These are phyloP conservation scores for Pseudomyrmex flavicornis DNA, from an alignment of 1,140 invertebrate genomes.

Conservation along the genomic window DNA sequence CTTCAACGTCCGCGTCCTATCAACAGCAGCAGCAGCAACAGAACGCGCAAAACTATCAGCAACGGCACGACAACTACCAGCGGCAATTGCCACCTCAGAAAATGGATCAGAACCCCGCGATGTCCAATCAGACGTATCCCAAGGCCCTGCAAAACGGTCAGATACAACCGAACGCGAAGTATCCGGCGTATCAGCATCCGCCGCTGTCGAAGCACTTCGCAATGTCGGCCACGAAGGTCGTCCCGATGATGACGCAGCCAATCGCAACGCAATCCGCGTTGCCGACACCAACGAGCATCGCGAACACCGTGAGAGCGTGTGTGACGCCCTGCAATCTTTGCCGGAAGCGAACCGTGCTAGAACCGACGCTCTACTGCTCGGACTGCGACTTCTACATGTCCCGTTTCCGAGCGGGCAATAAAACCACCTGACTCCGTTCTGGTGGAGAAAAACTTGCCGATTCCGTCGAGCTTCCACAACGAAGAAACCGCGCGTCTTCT, in stretches of 20 bases:
- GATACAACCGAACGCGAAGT: slow-evolving; percentile 83
- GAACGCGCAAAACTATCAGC: slow-evolving; percentile 80
- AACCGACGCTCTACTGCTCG: slow-evolving; percentile 92
- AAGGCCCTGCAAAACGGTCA: slow-evolving; percentile 82
- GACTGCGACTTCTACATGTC: slow-evolving; percentile 97
- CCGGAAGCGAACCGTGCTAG: slow-evolving; percentile 91
- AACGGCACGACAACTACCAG: slow-evolving; percentile 83
- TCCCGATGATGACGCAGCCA: slow-evolving; percentile 68
- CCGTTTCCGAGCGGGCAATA: slow-evolving; percentile 89
- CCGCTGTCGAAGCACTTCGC: slow-evolving; percentile 86
- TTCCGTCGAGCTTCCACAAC: not conserved
- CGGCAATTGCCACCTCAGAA: slow-evolving; percentile 78
- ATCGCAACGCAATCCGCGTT: slow-evolving; percentile 63
- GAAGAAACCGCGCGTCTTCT: not conserved
- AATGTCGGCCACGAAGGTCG: slow-evolving; percentile 88
- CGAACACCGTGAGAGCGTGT: slow-evolving; percentile 85
- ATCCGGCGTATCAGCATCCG: slow-evolving; percentile 86
- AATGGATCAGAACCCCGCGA: slow-evolving; percentile 69
- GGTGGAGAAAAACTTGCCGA: not conserved
- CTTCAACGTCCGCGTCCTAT: slow-evolving; percentile 71
- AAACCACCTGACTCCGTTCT: slow-evolving; percentile 24
- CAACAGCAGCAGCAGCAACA: slow-evolving; percentile 74
- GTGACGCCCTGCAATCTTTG: slow-evolving; percentile 91
- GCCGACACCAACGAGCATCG: slow-evolving; percentile 79
- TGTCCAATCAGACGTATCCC: slow-evolving; percentile 81